These are phyloP conservation scores for Scrobipalpa costella DNA, from an alignment of 2,888 invertebrate genomes.

Conservation along the genomic window DNA sequence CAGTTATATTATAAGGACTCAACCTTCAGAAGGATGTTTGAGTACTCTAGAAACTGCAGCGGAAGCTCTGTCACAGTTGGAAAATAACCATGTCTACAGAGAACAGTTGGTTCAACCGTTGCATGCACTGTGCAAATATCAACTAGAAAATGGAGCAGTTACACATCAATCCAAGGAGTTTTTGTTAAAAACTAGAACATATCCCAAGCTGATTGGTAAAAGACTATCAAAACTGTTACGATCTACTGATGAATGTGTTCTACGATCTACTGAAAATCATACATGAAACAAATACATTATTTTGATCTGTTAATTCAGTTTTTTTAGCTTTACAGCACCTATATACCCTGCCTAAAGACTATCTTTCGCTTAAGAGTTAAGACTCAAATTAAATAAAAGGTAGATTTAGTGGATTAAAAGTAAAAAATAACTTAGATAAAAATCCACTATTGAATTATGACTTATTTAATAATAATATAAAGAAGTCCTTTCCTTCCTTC, in stretches of 20 bases:
- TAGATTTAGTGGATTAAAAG: too few relatives aligned
- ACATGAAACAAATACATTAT: not conserved
- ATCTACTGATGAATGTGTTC: conserved; percentile 57
- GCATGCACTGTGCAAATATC: conserved; percentile 91
- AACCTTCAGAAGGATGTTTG: conserved; percentile 94
- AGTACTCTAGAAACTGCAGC: conserved; percentile 95
- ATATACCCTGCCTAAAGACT: too few relatives aligned
- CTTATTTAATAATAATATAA: too few relatives aligned
- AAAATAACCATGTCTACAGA: conserved; percentile 84
- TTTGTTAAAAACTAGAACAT: conserved; percentile 88
- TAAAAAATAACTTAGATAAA: too few relatives aligned
- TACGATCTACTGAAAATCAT: too few relatives aligned
- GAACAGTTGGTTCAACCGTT: conserved; percentile 88
- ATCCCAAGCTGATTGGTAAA: conserved; percentile 90
- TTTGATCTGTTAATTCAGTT: not conserved
- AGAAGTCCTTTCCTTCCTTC: too few relatives aligned
- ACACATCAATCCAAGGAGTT: conserved; percentile 96
- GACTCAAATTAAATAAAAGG: too few relatives aligned
- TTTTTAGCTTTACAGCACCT: too few relatives aligned
- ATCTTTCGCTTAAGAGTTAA: too few relatives aligned
- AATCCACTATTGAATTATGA: too few relatives aligned
- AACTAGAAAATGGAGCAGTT: conserved; percentile 94
- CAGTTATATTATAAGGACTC: conserved; percentile 95
- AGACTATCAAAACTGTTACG: conserved; percentile 80
- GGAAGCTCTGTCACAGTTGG: conserved; percentile 88